Conservation (phyloP, 2,113 vertebrate genomes). For the Pelecanus crispus region DNA sequence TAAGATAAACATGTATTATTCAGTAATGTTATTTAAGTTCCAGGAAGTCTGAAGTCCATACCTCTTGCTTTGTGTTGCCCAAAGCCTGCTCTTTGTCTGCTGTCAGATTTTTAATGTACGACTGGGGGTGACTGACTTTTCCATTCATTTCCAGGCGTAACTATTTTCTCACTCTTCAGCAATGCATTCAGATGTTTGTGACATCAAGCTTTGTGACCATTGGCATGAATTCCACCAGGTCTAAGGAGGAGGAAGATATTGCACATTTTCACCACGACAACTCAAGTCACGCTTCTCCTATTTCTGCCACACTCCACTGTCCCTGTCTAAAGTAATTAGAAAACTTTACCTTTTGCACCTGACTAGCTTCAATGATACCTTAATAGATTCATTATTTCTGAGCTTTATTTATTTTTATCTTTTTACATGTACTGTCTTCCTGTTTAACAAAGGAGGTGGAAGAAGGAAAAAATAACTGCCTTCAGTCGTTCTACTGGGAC, state of each 20-base stretch:
- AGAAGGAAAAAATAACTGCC: neutral
- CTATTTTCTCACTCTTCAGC: neutral
- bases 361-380: neutral
- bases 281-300: neutral
- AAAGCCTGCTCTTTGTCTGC: conserved; percentile 18
- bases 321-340: neutral
- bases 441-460: neutral
- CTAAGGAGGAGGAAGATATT: neutral
- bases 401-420: neutral
- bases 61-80: neutral
- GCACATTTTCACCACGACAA: neutral
- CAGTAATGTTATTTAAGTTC: conserved; percentile 12
- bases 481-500: neutral
- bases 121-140: neutral
- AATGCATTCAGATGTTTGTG: neutral
- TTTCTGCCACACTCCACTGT: neutral
- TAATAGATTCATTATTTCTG: neutral
- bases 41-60: neutral
- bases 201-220: neutral
- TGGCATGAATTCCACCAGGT: neutral
- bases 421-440: neutral
- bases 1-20: conserved; percentile 37
- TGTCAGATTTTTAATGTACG: neutral
- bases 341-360: neutral
- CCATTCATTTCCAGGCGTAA: neutral